These are phyloP conservation scores for Porites divaricata DNA, from an alignment of 92 coral and sea anemone species.

Conservation along the genomic window DNA sequence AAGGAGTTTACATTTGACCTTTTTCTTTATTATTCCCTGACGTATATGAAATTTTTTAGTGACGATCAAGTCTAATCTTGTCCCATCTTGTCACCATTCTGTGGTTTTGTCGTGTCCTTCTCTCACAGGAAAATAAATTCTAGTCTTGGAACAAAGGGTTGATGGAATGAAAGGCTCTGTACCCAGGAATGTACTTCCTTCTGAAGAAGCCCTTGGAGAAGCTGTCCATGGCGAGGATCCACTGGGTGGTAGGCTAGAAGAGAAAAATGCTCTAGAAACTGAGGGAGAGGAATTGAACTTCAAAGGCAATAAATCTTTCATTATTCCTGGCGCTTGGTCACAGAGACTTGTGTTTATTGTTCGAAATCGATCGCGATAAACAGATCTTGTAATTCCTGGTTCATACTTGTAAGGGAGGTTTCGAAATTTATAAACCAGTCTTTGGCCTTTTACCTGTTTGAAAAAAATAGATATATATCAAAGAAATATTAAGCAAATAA, in stretches of 20 bases:
- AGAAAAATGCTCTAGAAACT: too few relatives aligned
- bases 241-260: background rate
- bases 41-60: too few relatives aligned
- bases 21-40: too few relatives aligned
- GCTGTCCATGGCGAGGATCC: conserved; percentile 12
- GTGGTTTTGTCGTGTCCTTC: too few relatives aligned
- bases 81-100: too few relatives aligned
- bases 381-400: conserved; percentile 53
- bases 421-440: conserved; percentile 84
- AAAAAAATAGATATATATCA: background rate
- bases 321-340: background rate
- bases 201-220: background rate
- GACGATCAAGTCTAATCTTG: too few relatives aligned
- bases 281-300: background rate
- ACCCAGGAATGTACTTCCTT: background rate
- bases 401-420: conserved; percentile 83
- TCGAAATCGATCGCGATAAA: background rate
- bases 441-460: conserved; percentile 80
- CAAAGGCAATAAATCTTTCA: background rate
- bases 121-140: conserved; percentile 6
- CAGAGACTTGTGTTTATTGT: background rate
- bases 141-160: background rate
- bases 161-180: background rate
- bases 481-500: background rate
- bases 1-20: too few relatives aligned